Evolutionary conservation across 2,888 invertebrate species (phyloP).

Genomic region (Zygogramma bicolorata): DNA sequence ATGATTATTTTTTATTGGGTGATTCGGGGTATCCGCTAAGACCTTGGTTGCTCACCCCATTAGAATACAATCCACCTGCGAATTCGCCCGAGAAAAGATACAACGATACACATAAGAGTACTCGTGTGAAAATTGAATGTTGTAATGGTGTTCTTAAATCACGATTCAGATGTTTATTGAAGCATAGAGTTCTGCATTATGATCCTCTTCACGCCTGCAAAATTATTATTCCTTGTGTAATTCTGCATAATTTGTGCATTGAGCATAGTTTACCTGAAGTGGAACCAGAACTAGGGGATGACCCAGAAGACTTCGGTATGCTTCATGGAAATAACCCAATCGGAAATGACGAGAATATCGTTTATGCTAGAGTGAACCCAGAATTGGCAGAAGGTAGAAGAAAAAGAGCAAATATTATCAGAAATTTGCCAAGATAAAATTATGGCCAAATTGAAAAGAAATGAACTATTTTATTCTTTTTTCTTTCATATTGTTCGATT

Average conservation of each 20-base stretch:
- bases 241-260: constrained; percentile 35
- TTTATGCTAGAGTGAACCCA: too few species aligned
- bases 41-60: constrained; percentile 30
- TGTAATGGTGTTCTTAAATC: constrained; percentile 40
- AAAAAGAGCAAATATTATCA: too few species aligned
- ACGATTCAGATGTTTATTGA: constrained; percentile 37
- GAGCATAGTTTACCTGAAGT: constrained; percentile 10
- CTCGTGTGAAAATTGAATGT: constrained; percentile 27
- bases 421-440: too few species aligned
- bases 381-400: too few species aligned
- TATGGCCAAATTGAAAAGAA: too few species aligned
- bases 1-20: constrained; percentile 4
- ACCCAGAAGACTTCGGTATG: too few species aligned
- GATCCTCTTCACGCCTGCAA: constrained; percentile 19
- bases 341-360: too few species aligned
- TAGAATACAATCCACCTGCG: constrained; percentile 3
- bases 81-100: constrained; percentile 24
- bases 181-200: constrained; percentile 35
- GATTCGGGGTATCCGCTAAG: constrained; percentile 28
- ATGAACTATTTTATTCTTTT: too few species aligned
- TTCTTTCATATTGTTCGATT: too few species aligned
- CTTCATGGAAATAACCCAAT: too few species aligned
- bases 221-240: constrained; percentile 35
- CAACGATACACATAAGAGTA: constrained; percentile 23
- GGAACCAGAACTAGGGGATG: neutral